A percentile compares a stretch with the other conserved stretches of the same genome.
These are phyloP conservation scores for Pyrochroa serraticornis DNA, from an alignment of 2,888 invertebrate genomes.

Conservation along the genomic window DNA sequence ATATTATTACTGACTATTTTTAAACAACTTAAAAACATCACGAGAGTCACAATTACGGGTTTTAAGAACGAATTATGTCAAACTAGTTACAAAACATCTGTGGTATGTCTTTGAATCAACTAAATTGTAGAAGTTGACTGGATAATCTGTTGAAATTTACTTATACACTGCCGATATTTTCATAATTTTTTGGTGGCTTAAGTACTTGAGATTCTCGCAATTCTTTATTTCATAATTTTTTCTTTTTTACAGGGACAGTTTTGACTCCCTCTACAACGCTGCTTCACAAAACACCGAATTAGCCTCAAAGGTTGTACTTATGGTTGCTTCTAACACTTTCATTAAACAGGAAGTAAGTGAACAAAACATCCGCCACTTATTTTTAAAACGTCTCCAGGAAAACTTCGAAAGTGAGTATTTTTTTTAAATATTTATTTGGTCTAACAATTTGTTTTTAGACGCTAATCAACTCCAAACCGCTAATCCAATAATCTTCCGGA, in stretches of 20 bases:
- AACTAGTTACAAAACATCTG: too few species aligned
- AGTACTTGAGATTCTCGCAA: too few species aligned
- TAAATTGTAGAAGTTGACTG: too few species aligned
- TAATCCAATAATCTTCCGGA: conserved; percentile 50
- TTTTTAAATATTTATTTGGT: neutral
- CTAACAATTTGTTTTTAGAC: conserved; percentile 30
- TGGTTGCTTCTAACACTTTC: conserved; percentile 52
- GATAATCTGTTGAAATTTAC: too few species aligned
- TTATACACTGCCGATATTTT: too few species aligned
- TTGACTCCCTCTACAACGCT: conserved; percentile 48
- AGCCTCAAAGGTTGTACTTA: conserved; percentile 48
- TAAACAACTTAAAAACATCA: too few species aligned
- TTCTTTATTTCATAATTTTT: too few species aligned
- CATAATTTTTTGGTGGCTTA: too few species aligned
- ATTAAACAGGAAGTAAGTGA: conserved; percentile 41
- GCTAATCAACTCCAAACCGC: conserved; percentile 34
- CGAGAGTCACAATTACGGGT: too few species aligned
- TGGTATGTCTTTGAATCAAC: too few species aligned
- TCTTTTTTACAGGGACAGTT: conserved; percentile 46
- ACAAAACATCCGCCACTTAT: conserved; percentile 40
- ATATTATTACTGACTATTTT: too few species aligned
- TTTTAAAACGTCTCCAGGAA: conserved; percentile 49
- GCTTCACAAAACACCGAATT: conserved; percentile 48
- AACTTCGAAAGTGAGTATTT: conserved; percentile 24
- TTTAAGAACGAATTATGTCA: too few species aligned